Evolutionary conservation across 2,888 invertebrate genomes (phyloP).

Genomic region (Synergus gifuensis): DNA sequence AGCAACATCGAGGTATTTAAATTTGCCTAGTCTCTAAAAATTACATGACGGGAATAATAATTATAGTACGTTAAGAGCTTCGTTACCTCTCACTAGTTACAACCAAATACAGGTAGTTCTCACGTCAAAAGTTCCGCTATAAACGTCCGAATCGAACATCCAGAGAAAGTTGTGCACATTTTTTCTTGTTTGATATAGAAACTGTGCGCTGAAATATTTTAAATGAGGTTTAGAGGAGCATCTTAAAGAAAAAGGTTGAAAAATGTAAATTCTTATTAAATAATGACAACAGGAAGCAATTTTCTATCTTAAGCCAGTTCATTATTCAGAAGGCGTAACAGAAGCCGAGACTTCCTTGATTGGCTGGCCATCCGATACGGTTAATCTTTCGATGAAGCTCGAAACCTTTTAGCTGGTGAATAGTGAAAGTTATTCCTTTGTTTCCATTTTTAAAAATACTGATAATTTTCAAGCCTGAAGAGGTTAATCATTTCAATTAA

Average conservation of each 20-base stretch:
- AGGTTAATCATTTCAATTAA: conserved; percentile 5
- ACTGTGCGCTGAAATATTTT: not conserved
- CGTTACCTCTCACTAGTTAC: conserved; percentile 12
- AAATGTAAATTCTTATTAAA: not conserved
- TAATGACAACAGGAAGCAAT: conserved; percentile 4
- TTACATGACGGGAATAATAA: conserved; percentile 22
- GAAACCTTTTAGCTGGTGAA: not conserved
- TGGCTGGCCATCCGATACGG: conserved; percentile 16
- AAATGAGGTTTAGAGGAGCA: not conserved
- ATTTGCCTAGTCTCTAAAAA: conserved; percentile 5
- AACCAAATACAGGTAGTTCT: conserved; percentile 27
- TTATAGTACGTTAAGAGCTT: conserved; percentile 1
- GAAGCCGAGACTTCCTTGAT: conserved; percentile 31
- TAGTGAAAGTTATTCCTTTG: not conserved
- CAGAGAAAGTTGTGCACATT: conserved; percentile 5
- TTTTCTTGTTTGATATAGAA: not conserved
- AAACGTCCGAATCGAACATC: conserved; percentile 2
- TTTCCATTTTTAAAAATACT: conserved; percentile 1
- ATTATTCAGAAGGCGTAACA: conserved; percentile 32
- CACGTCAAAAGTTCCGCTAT: conserved; percentile 13
- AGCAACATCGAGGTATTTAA: not conserved
- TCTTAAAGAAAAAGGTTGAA: not conserved
- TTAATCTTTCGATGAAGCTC: conserved; percentile 25
- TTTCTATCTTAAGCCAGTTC: not conserved
- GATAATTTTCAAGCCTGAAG: not conserved